Evolutionary conservation across 1,140 invertebrate species (phyloP).

Genomic region (Drosophila pruinosa): DNA sequence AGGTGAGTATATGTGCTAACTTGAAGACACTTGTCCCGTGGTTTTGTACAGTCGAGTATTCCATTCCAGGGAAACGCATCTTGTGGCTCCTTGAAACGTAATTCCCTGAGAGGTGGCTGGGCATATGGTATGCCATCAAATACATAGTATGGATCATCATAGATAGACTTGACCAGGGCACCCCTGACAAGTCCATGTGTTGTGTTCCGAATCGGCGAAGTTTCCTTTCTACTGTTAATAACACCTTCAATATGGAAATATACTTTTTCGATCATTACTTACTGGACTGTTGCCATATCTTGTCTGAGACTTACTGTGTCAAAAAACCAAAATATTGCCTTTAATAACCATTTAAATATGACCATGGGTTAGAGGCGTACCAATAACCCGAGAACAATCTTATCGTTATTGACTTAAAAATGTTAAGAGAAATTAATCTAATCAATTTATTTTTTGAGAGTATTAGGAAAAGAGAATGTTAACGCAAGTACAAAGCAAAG

Average conservation of each 20-base stretch:
- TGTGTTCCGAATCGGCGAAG: constrained; percentile 47
- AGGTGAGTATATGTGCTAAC: constrained; percentile 12
- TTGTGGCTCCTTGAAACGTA: constrained; percentile 85
- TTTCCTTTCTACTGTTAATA: constrained; percentile 21
- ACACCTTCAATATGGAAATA: neutral
- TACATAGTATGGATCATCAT: constrained; percentile 59
- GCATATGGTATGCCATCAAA: constrained; percentile 83
- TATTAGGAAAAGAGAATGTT: too few species aligned
- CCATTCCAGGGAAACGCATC: constrained; percentile 47
- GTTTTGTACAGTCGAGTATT: constrained; percentile 50
- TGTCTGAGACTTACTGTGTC: constrained; percentile 4
- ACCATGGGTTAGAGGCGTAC: too few species aligned
- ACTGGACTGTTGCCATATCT: constrained; percentile 45
- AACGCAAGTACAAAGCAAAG: too few species aligned
- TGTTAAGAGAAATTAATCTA: too few species aligned
- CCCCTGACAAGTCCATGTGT: constrained; percentile 61
- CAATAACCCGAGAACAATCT: too few species aligned
- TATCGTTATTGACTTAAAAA: too few species aligned
- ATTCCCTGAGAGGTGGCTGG: constrained; percentile 85
- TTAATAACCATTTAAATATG: too few species aligned
- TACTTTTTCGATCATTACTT: neutral
- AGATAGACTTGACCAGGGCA: constrained; percentile 24
- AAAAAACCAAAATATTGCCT: neutral
- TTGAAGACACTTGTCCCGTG: constrained; percentile 58
- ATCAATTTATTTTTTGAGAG: too few species aligned